A percentile compares a stretch with the other conserved stretches of the same genome.
Evolutionary conservation across 92 coral and sea anemone genomes (phyloP).

Genomic region (Heteractis magnifica): DNA sequence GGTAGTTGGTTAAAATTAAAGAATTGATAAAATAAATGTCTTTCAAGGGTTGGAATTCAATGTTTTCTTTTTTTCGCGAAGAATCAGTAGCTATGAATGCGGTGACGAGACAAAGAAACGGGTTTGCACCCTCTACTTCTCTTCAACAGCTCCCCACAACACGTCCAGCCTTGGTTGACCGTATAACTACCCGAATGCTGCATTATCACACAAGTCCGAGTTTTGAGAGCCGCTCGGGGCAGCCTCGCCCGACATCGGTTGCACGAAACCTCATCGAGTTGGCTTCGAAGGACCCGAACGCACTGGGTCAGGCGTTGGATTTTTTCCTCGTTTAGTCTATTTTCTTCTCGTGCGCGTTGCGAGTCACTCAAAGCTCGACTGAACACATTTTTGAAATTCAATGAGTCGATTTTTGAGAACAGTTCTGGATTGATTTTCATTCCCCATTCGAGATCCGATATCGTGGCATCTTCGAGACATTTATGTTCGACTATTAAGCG

Average conservation of each 20-base stretch:
- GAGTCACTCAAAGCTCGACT: conserved; percentile 76
- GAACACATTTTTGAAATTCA: conserved; percentile 69
- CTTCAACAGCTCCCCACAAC: conserved; percentile 87
- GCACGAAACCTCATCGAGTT: conserved; percentile 96
- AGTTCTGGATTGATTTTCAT: conserved; percentile 70
- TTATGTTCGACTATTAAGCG: conserved; percentile 67
- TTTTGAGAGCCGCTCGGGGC: conserved; percentile 91
- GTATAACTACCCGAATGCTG: conserved; percentile 86
- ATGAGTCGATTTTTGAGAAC: conserved; percentile 56
- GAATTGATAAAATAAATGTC: not conserved
- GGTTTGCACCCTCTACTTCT: conserved; percentile 93
- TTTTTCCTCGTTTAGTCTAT: conserved; percentile 70
- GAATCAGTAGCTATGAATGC: conserved; percentile 31
- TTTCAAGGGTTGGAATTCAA: not conserved
- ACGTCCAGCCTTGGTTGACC: conserved; percentile 84
- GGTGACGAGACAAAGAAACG: conserved; percentile 71
- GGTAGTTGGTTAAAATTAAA: not conserved
- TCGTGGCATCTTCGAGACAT: conserved; percentile 76
- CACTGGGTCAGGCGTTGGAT: conserved; percentile 79
- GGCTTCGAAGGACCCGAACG: conserved; percentile 86
- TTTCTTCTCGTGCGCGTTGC: conserved; percentile 64
- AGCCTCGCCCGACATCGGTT: conserved; percentile 79
- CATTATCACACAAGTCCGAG: conserved; percentile 84
- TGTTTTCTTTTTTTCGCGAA: too few relatives aligned
- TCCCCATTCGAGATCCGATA: conserved; percentile 89